Evolutionary conservation across 2,797 vertebrate species (phyloP).

Genomic region (Tympanoctomys barrerae): DNA sequence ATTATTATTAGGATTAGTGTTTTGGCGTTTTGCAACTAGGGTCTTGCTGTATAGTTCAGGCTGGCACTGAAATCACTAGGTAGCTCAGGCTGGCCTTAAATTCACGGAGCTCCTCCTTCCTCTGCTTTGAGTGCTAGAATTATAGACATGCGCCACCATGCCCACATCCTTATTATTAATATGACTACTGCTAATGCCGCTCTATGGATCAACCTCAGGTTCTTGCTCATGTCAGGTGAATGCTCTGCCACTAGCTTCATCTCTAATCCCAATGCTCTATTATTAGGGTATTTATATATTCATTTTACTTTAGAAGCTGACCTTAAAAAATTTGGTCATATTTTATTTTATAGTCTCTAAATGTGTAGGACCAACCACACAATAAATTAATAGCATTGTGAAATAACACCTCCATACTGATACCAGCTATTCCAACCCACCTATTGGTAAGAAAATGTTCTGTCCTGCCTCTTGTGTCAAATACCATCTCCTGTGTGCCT

Average conservation of each 20-base stretch:
- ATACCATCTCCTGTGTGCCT: conserved; percentile 72
- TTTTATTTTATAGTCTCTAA: background rate
- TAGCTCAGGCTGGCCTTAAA: background rate
- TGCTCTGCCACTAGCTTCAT: background rate
- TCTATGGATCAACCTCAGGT: background rate
- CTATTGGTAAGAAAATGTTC: conserved; percentile 21
- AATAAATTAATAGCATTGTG: background rate
- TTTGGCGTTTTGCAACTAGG: background rate
- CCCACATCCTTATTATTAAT: background rate
- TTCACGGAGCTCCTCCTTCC: background rate
- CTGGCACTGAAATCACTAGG: background rate
- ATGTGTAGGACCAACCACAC: background rate
- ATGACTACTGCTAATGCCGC: background rate
- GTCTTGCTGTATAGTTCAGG: background rate
- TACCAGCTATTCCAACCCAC: background rate
- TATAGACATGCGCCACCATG: background rate
- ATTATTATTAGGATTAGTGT: background rate
- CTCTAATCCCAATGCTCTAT: background rate
- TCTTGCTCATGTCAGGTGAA: background rate
- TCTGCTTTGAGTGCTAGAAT: background rate
- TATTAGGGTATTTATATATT: background rate
- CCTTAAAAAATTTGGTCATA: background rate
- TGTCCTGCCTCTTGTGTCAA: conserved; percentile 70
- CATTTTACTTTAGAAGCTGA: background rate
- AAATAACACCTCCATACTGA: background rate